Base-by-base conservation (phyloP, 2,888 invertebrate genomes). In the Drosophila mercatorum region DNA sequence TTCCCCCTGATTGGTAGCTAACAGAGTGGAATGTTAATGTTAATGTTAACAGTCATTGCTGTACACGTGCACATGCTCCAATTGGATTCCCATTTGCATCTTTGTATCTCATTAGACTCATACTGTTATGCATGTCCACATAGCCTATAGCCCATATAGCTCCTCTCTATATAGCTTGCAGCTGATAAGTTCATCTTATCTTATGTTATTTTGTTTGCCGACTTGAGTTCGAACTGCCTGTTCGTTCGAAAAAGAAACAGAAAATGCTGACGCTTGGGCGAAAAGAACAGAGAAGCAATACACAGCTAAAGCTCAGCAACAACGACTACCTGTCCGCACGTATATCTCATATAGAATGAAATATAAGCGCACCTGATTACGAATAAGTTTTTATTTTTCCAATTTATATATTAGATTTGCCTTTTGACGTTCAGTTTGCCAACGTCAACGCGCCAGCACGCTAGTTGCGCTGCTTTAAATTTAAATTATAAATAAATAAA, bases 281-380 rank as follows among this genome's bases (percentile, higher is more conserved):
- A 65, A 41, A 82, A 47, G 65, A 31, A 68, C 49, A 40, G 3
- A 22, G 22, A 12, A 36, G 17, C 36, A 55, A 56, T 61, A 60
- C 49, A 75, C 74, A 89, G 78, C 89, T 22, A 22, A 22, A 22
- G 22, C 22, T 22, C 22, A 22, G 65, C 78, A 89, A 84, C 61
- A 60, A 69, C 59, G 59, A 69, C 62, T n/a, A 49, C 26, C 34
- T 17, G 43, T 49, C 49, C 44, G 53, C 47, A 74, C 51, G 64
- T 62, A 79, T 75, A 75, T 79, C 70, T 75, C 64, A 67, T 12
- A 64, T 68, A 71, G 70, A 86, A 86, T 75, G 71, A 83, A 86
- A 80, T 80, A 77, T 59, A 80, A 65, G 64, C 76, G 26, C 47
- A 66, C 34, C 78, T 87, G 88, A 84, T 89, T 84, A 89, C 88